Evolutionary conservation across 2,113 vertebrate species (phyloP), one percentile per base, ranked within the genome.

Genomic region (Amazona vittata): DNA sequence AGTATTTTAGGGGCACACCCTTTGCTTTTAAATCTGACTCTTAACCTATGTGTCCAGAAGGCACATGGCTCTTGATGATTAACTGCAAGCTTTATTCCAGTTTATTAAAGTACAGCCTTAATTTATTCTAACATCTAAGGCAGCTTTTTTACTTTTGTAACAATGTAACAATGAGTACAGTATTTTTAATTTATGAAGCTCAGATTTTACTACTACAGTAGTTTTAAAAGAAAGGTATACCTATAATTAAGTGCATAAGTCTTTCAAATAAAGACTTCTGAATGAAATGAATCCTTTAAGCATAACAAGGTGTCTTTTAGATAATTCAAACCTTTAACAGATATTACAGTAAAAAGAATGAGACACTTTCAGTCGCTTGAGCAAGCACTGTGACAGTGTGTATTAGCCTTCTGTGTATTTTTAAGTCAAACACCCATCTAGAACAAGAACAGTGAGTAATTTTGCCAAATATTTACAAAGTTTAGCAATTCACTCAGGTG

Each of bases 31-130:
- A 89, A 89, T 70, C 93, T 60, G 62, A 93, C 81, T 95, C 68
- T 65, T 65, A 77, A 65, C 76, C 62, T 68, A 2, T 49, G 83
- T 95, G 94, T 93, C 91, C 94, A 96, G 70, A 73, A 94, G 93
- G 89, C 81, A 94, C 85, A 83, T 0, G 31, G 93, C 70, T 74
- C 67, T 49, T 26, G 81, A 86, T 84, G 90, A 92, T 86, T 85
- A 96, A 91, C 49, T 87, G 76, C 73, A 91, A 97, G 79, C 73
- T 95, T 91, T 90, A 93, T 53, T 94, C 74, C 84, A 57, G 67
- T 94, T 90, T 83, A 97, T 70, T 96, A 82, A 94, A 94, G 84
- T 46, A 81, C 52, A 73, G 52, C 75, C 82, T 95, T 94, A 93
- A 89, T 93, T 93, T 94, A 78, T 59, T 82, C 83, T 62, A 89